Evolutionary conservation across 2,113 vertebrate species (phyloP).

Genomic region (Cephalopholis sonnerati): DNA sequence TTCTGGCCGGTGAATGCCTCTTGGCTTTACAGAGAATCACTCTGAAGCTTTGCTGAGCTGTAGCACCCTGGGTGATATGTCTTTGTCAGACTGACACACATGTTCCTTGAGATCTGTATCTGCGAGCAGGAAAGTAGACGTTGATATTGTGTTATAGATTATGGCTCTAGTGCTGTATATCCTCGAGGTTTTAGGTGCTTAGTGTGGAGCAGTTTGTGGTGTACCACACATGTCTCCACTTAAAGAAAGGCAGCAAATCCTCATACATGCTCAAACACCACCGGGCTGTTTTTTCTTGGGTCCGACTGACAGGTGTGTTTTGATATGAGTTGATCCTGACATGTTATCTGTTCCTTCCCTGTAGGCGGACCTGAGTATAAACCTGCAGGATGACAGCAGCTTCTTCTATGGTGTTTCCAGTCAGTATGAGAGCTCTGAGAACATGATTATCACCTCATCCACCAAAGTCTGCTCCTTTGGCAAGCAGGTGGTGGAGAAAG

Average conservation of each 20-base stretch:
- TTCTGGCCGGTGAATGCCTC: constrained; percentile 42
- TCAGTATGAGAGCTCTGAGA: constrained; percentile 95
- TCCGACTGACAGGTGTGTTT: constrained; percentile 7
- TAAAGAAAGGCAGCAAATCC: not conserved
- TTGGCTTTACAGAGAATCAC: constrained; percentile 62
- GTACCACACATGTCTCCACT: constrained; percentile 1
- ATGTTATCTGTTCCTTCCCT: constrained; percentile 15
- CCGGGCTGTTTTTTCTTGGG: not conserved
- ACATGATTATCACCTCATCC: constrained; percentile 96
- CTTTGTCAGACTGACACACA: constrained; percentile 30
- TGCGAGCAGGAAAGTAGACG: not conserved
- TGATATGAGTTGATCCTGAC: constrained; percentile 1
- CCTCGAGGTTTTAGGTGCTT: not conserved
- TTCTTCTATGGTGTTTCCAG: constrained; percentile 97
- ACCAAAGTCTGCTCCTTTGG: constrained; percentile 98
- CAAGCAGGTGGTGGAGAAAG: constrained; percentile 98
- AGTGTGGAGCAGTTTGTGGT: not conserved
- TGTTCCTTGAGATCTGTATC: constrained; percentile 4
- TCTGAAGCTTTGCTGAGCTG: constrained; percentile 54
- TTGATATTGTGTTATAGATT: constrained; percentile 27
- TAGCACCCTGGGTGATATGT: constrained; percentile 27
- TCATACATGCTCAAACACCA: not conserved
- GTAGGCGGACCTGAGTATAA: constrained; percentile 94
- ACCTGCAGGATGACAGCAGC: constrained; percentile 92
- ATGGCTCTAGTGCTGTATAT: constrained; percentile 13